Evolutionary conservation across 2,888 invertebrate genomes (phyloP), one percentile per base, ranked within the genome.

Genomic region (Chloroclystis v-ata): DNA sequence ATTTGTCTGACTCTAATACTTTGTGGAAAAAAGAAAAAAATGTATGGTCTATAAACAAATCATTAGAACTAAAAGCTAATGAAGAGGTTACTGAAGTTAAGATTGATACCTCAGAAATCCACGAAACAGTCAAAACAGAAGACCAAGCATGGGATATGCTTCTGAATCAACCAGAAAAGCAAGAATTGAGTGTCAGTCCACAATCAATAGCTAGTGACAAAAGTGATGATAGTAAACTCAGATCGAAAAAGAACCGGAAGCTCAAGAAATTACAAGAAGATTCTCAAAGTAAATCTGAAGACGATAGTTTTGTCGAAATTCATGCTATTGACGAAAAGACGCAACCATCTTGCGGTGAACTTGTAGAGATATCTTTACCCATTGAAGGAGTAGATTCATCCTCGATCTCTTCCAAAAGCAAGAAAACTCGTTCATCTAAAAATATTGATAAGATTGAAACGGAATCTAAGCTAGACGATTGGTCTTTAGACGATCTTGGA

Each of bases 111-210:
- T 60, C 64, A 44, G 56, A 50, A 45, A 39, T 54, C 16, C 57
- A 61, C 7, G 59, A 60, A 28, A 66, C 68, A 12, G 67, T 81
- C 4, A 82, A 78, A 70, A 77, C 76, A 9, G 87, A 86, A 56
- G 84, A 85, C 24, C 84, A 82, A 57, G 83, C 84, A 10, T 86
- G 87, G 86, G 82, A 87, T 53, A 69, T 87, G 73, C 72, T 86
- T 37, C 50, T 83, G 9, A 79, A 67, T 47, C 84, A 85, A 50
- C 63, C 80, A 0, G 72, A 72, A 25, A 80, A 71, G 51, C 60
- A 64, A 29, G 56, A 57, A 2, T 33, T 61, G 9, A 65, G 60
- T 35, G 56, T 63, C 40, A 66, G 56, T 35, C 40, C 48, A 1
- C 61, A 60, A 30, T 55, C 67, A 13, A 41, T 64, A 32, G 50